Conservation (phyloP, 2,797 vertebrate species). For the Margarornis squamiger region DNA sequence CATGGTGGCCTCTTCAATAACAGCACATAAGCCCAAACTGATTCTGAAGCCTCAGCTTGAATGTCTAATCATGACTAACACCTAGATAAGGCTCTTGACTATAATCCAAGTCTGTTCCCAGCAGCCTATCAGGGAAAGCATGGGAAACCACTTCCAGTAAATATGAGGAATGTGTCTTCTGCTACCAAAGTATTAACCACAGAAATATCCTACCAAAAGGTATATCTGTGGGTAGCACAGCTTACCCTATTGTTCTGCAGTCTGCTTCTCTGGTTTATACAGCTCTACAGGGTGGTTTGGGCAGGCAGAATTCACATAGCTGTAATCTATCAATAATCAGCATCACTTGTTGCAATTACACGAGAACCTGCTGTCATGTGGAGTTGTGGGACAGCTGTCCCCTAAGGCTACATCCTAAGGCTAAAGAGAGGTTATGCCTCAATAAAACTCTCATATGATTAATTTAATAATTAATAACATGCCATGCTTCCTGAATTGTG, state of each 20-base stretch:
- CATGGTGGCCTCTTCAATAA: not conserved
- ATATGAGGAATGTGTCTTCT: not conserved
- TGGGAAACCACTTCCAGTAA: not conserved
- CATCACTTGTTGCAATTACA: not conserved
- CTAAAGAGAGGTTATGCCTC: slow-evolving; percentile 10
- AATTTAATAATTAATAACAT: slow-evolving; percentile 50
- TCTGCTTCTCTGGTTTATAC: not conserved
- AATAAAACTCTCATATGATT: slow-evolving; percentile 17
- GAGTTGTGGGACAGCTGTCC: not conserved
- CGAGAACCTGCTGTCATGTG: not conserved
- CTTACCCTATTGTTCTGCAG: not conserved
- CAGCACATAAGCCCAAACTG: not conserved
- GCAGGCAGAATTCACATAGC: not conserved
- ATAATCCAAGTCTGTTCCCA: not conserved
- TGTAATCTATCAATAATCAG: not conserved
- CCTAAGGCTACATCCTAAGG: not conserved
- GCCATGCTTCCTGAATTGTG: slow-evolving; percentile 58
- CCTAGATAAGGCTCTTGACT: not conserved
- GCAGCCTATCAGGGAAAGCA: not conserved
- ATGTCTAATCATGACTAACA: not conserved
- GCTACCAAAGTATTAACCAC: not conserved
- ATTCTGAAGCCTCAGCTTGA: not conserved
- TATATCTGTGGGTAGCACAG: not conserved
- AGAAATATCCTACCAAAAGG: not conserved
- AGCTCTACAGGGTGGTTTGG: not conserved